Conservation (phyloP, 2,113 vertebrate species). For the Micronycteris hirsuta region DNA sequence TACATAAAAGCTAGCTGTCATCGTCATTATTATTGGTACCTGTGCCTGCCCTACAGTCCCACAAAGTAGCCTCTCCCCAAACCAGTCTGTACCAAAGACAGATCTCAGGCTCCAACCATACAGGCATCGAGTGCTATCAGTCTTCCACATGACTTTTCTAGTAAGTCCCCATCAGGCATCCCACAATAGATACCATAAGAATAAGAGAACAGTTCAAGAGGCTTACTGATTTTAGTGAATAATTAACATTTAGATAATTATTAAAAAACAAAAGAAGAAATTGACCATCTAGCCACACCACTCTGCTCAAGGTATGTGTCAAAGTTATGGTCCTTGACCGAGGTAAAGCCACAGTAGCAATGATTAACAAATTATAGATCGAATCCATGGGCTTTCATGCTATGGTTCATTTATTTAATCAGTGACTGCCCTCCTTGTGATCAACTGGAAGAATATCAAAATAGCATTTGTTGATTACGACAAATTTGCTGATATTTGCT, state of each 20-base stretch:
- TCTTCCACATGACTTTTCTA: background rate
- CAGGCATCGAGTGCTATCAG: background rate
- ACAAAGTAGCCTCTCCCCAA: background rate
- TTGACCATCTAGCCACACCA: background rate
- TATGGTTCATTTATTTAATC: background rate
- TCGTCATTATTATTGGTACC: background rate
- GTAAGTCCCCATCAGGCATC: background rate
- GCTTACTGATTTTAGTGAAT: conserved; percentile 3
- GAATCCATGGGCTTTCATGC: background rate
- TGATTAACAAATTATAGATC: background rate
- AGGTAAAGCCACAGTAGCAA: background rate
- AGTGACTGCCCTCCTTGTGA: background rate
- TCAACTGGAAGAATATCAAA: background rate
- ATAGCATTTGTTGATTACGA: background rate
- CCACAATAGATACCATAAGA: background rate
- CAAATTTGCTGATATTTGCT: background rate
- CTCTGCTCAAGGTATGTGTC: background rate
- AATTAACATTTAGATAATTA: conserved; percentile 19
- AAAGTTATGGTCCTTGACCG: background rate
- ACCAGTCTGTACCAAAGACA: background rate
- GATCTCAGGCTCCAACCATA: background rate
- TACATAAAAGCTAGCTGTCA: background rate
- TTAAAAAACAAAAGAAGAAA: background rate
- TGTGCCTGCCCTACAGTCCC: background rate
- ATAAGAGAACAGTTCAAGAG: background rate